A percentile compares a stretch with the other conserved stretches of the same genome.
phyloP scores from a whole-genome alignment of 2,888 invertebrate genomes.

The Plebejus argus region DNA sequence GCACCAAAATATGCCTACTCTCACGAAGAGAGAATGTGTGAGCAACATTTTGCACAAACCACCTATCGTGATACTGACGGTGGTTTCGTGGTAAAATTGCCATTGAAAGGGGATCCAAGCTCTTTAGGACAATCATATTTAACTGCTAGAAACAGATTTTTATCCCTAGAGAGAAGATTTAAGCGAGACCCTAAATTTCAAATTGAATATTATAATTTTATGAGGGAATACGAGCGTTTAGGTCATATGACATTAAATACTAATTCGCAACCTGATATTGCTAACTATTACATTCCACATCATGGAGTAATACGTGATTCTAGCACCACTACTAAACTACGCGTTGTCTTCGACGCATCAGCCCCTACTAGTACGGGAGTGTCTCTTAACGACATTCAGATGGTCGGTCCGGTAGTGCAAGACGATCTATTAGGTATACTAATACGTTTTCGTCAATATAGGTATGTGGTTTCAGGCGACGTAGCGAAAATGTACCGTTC shows the following conservation, averaged over 20 bases:
- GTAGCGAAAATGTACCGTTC: too few relatives aligned
- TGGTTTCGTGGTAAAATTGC: background rate
- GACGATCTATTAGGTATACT: too few relatives aligned
- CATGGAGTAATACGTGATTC: too few relatives aligned
- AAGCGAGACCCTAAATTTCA: background rate
- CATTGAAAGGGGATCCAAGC: background rate
- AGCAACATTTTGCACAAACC: background rate
- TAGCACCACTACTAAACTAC: too few relatives aligned
- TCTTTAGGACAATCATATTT: background rate
- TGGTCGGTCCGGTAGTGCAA: too few relatives aligned
- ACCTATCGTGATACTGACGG: background rate
- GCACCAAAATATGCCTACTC: background rate
- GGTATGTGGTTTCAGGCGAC: too few relatives aligned
- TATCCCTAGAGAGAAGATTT: background rate
- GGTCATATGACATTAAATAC: too few relatives aligned
- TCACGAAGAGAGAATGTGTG: background rate
- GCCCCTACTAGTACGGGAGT: background rate
- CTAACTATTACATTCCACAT: too few relatives aligned
- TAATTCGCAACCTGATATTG: too few relatives aligned
- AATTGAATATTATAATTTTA: background rate
- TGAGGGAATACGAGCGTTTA: background rate
- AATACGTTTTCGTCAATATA: too few relatives aligned
- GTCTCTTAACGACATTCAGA: too few relatives aligned
- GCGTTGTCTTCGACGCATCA: too few relatives aligned
- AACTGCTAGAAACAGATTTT: background rate